phyloP scores from a whole-genome alignment of 2,888 invertebrate species.

The Venusia cambrica region DNA sequence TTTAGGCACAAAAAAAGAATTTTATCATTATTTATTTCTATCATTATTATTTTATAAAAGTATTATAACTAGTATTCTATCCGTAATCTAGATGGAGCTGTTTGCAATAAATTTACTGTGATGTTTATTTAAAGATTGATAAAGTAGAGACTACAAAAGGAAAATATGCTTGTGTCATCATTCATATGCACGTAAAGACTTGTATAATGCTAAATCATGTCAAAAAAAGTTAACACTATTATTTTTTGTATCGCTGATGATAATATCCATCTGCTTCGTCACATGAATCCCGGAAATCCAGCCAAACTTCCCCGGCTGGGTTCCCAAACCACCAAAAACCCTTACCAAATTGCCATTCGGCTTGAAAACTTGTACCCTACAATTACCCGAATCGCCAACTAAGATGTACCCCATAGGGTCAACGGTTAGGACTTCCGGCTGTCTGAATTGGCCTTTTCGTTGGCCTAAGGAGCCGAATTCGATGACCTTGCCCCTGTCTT shows the following conservation, averaged over 20 bases:
- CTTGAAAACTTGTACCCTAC: conserved; percentile 87
- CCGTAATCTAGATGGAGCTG: no score
- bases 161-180: no score
- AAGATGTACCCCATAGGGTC: conserved; percentile 87
- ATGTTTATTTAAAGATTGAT: no score
- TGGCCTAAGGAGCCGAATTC: conserved; percentile 85
- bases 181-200: no score
- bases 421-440: conserved; percentile 86
- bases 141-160: no score
- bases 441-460: conserved; percentile 85
- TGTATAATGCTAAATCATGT: conserved; percentile 20
- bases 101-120: no score
- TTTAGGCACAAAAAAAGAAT: no score
- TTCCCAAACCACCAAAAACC: conserved; percentile 81
- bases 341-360: conserved; percentile 85
- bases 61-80: no score
- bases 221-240: conserved; percentile 70
- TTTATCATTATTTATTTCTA: no score
- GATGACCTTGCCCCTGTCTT: conserved; percentile 74
- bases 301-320: conserved; percentile 76
- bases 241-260: conserved; percentile 82
- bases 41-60: no score
- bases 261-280: conserved; percentile 81
- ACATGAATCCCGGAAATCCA: conserved; percentile 86
- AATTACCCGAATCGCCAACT: conserved; percentile 90